Evolutionary conservation across 1,140 invertebrate genomes (phyloP), one percentile per base, ranked within the genome.

Genomic region (Agraylea sexmaculata): DNA sequence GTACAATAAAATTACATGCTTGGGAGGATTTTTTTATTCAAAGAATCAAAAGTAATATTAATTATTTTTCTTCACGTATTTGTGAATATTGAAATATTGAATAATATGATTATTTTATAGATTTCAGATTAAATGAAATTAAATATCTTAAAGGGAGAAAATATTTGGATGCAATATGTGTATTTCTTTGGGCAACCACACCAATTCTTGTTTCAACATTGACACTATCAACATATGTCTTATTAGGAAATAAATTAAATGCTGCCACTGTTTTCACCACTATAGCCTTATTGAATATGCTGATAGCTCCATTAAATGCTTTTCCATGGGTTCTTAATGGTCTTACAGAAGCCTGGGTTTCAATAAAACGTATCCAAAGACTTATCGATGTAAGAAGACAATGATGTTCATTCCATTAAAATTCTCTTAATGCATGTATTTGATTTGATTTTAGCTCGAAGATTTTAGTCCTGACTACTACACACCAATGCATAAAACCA

Each of bases 251-350:
- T 52, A 55, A 71, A 37, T 67, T 98, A 1, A 81, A 78, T 12
- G 85, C 92, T 3, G 81, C 90, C 22, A 91, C 83, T 29, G 88
- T 90, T 1, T 99, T 98, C 55, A 97, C 94, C 2, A 87, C 81
- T 51, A 78, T 99, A 43, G 89, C 95, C 0, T 61, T 99, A 32
- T 78, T 99, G 22, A 90, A 94, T 55, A 95, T 99, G 85, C 66
- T 99, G 17, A 96, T 98, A 46, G 76, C 77, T 27, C 95, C 95
- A 2, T 64, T 99, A 28, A 99, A 99, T 69, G 85, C 90, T 1
- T 94, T 98, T 62, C 95, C 95, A 2, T 99, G 94, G 94, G 93
- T 98, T 3, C 61, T 99, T 1, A 98, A 96, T 68, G 94, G 93
- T 1, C 62, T 98, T 1, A 83, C 93, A 12, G 92, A 97, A 66